Base-by-base conservation (phyloP, 2,113 vertebrate genomes). In the Tringa solitaria region DNA sequence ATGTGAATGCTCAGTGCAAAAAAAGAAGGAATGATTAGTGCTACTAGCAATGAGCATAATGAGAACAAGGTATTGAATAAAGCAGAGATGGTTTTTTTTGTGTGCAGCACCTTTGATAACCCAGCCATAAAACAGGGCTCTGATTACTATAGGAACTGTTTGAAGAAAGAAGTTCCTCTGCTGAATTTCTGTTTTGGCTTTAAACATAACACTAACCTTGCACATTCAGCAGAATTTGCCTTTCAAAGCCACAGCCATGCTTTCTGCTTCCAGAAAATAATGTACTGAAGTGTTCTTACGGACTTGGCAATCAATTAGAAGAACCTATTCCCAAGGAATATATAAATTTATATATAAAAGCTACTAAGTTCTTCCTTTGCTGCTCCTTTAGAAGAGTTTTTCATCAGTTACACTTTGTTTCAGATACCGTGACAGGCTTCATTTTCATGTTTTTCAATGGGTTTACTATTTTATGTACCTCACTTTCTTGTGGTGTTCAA, bases 171-270 rank as follows among this genome's bases (percentile, higher is more conserved):
- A 33, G 12, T 95, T 92, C 33, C 24, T 77, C 32, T 35, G 61
- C 65, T 79, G 77, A 87, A 89, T 94, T 95, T 89, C 12, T 78
- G 50, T 77, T 89, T 92, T 82, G 32, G 39, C 45, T 92, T 97
- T 79, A 87, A 94, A 75, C 11, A 32, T 45, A 86, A 75, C 1
- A 4, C 32, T 90, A 84, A 79, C 76, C 51, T 89, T 76, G 43
- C 65, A 61, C 30, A 57, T 87, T 75, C 84, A 94, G 90, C 73
- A 92, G 48, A 88, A 92, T 95, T 90, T 5, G 0, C 56, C 53
- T 93, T 95, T 84, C 51, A 90, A 95, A 97, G 45, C 21, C 39
- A 65, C 28, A 68, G 24, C 24, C 61, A 75, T 46, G 68, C 26
- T 94, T 90, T 94, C 54, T 84, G 41, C 35, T 92, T 84, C 67